phyloP scores from a whole-genome alignment of 2,797 vertebrate genomes.

The Microctenopoma steveboyesi region DNA sequence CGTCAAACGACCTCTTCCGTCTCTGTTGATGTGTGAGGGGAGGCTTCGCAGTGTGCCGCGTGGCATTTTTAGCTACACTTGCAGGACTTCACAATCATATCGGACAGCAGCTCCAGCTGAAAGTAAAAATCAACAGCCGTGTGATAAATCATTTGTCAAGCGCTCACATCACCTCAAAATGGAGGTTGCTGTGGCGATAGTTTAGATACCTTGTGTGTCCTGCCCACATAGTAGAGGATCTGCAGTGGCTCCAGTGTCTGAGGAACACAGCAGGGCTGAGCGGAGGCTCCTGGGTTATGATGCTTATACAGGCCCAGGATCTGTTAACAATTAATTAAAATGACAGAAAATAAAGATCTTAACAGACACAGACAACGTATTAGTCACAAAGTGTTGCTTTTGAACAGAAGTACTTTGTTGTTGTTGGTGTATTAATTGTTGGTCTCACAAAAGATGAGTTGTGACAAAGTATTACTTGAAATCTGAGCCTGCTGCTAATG shows the following conservation, averaged over 20 bases:
- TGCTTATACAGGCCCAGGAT: conserved; percentile 92
- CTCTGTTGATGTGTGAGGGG: conserved; percentile 32
- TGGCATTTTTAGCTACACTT: conserved; percentile 88
- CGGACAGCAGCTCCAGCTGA: conserved; percentile 92
- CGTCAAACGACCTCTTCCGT: conserved; percentile 36
- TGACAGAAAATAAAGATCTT: conserved; percentile 24
- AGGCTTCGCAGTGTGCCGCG: conserved; percentile 18
- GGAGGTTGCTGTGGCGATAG: conserved; percentile 1
- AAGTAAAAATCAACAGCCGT: conserved; percentile 44
- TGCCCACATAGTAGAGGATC: conserved; percentile 92
- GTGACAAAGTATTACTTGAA: too few species aligned
- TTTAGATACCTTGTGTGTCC: conserved; percentile 84
- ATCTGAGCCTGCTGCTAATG: not conserved
- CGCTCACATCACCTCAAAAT: conserved; percentile 8
- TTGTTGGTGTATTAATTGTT: not conserved
- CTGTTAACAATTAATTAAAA: conserved; percentile 69
- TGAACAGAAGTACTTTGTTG: not conserved
- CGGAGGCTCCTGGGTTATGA: conserved; percentile 93
- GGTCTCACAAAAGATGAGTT: too few species aligned
- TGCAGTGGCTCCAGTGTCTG: conserved; percentile 88
- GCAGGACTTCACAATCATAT: conserved; percentile 93
- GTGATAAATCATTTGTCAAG: not conserved
- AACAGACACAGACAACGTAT: not conserved
- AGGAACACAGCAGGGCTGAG: conserved; percentile 92
- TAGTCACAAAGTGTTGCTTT: not conserved